Percentiles rank a stretch among this genome's conserved stretches.
Conservation (phyloP, 2,113 vertebrate genomes). For the Notothenia rossii region DNA sequence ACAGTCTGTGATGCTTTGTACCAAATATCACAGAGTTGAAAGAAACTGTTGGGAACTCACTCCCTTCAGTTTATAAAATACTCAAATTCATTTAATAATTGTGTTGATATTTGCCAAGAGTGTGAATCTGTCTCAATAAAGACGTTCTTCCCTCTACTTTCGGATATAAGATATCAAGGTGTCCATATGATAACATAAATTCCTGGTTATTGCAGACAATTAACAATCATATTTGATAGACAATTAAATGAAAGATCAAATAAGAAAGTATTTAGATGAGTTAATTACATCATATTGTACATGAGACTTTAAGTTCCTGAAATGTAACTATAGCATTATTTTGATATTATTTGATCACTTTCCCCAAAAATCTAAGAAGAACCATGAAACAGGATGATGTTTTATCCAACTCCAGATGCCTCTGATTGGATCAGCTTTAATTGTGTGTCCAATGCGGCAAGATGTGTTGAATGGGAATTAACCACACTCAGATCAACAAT, state of each 20-base stretch:
- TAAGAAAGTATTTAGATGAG: too few species aligned
- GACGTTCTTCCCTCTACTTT: not conserved
- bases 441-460: slow-evolving; percentile 21
- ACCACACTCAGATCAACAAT: slow-evolving; percentile 54
- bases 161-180: not conserved
- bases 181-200: not conserved
- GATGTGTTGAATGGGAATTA: slow-evolving; percentile 62
- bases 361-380: not conserved
- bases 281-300: not conserved
- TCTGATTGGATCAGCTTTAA: not conserved
- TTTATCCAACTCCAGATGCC: not conserved
- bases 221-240: not conserved
- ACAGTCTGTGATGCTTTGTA: not conserved
- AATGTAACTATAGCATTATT: not conserved
- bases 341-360: not conserved
- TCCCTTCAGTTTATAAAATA: not conserved
- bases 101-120: not conserved
- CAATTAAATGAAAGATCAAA: not conserved
- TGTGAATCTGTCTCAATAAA: not conserved
- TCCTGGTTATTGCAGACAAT: not conserved
- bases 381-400: not conserved
- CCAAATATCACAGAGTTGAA: not conserved
- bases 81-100: not conserved
- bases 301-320: not conserved
- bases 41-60: not conserved